phyloP scores from a whole-genome alignment of 2,113 vertebrate genomes.

The Mormyrus lacerda region DNA sequence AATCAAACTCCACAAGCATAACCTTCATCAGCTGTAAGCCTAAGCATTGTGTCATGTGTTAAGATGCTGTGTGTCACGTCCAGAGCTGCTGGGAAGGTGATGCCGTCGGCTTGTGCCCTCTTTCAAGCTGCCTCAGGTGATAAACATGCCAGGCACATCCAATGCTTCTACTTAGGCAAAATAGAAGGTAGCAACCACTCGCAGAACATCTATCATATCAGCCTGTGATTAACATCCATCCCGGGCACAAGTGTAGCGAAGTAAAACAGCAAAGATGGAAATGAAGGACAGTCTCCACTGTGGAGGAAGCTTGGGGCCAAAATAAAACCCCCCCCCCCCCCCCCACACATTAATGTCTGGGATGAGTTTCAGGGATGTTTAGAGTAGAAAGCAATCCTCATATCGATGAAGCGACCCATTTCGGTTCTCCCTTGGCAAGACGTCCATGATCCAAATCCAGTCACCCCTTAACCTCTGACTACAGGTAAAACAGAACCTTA shows the following conservation, averaged over 20 bases:
- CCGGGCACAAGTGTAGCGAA: slow-evolving; percentile 31
- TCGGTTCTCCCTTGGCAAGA: neutral
- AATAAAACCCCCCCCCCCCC: neutral
- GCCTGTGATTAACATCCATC: slow-evolving; percentile 43
- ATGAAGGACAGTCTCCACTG: slow-evolving; percentile 23
- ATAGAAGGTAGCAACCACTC: slow-evolving; percentile 9
- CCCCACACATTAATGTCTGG: neutral
- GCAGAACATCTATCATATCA: slow-evolving; percentile 47
- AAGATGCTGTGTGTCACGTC: neutral
- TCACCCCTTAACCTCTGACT: neutral
- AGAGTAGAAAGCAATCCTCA: neutral
- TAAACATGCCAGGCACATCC: slow-evolving; percentile 43
- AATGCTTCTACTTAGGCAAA: slow-evolving; percentile 23
- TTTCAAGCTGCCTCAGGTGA: slow-evolving; percentile 36
- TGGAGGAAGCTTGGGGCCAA: neutral
- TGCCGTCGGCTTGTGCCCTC: slow-evolving; percentile 20
- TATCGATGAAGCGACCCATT: neutral
- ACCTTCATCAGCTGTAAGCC: neutral
- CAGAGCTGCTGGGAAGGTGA: neutral
- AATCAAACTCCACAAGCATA: neutral
- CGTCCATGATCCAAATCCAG: neutral
- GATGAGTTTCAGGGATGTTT: neutral
- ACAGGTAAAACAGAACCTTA: neutral
- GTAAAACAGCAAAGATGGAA: slow-evolving; percentile 30
- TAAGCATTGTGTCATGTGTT: neutral